Conservation (phyloP, 2,888 invertebrate genomes). For the Gisinianus flammeolus region DNA sequence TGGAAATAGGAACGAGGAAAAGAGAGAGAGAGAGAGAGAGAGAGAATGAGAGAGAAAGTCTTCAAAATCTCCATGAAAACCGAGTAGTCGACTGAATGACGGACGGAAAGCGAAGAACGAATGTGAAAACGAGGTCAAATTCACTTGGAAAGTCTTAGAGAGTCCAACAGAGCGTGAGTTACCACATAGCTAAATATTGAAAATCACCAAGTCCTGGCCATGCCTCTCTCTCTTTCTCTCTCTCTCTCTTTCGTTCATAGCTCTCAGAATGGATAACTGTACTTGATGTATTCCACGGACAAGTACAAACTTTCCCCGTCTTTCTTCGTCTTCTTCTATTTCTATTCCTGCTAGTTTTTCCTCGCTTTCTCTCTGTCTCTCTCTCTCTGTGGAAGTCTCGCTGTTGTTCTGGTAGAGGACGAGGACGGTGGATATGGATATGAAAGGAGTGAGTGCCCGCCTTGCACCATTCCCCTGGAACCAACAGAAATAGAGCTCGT, state of each 20-base stretch:
- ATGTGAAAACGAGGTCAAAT: constrained; percentile 29
- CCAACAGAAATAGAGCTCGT: constrained; percentile 35
- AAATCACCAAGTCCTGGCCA: neutral
- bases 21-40: neutral
- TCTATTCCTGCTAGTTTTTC: neutral
- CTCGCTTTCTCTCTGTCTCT: too few relatives aligned
- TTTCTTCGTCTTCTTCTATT: neutral
- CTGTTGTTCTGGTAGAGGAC: too few relatives aligned
- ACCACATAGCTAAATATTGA: constrained; percentile 3
- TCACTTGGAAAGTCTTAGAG: constrained; percentile 9
- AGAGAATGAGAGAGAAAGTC: constrained; percentile 23
- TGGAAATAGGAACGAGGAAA: neutral
- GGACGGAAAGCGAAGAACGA: neutral
- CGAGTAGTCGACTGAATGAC: constrained; percentile 14
- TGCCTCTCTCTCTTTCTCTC: neutral
- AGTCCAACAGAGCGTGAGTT: constrained; percentile 12
- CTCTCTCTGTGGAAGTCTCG: too few relatives aligned
- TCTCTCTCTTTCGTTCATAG: too few relatives aligned
- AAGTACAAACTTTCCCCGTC: neutral
- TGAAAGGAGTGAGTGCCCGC: constrained; percentile 52
- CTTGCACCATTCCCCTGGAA: constrained; percentile 49
- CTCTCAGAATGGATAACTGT: neutral
- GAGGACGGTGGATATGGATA: too few relatives aligned
- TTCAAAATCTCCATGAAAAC: constrained; percentile 26
- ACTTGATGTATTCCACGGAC: too few relatives aligned